Percentiles rank a stretch among this genome's conserved stretches.
Conservation (phyloP, 1,140 invertebrate species). For the Bombus breviceps region DNA sequence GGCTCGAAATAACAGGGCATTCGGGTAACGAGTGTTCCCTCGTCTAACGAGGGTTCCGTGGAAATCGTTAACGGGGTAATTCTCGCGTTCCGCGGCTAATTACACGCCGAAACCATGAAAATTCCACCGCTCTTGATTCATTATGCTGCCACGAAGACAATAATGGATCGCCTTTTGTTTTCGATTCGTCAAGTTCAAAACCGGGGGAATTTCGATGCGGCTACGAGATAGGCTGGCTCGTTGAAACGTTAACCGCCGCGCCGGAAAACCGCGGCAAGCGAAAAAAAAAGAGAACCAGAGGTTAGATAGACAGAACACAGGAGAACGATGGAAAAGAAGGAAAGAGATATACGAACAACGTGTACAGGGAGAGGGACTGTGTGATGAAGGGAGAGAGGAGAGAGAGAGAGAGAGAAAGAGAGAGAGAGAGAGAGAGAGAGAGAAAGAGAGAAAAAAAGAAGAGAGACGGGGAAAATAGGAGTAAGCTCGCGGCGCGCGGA, state of each 20-base stretch:
- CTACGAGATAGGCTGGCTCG: background rate
- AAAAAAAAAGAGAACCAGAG: too few species aligned
- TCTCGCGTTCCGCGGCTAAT: slow-evolving; percentile 42
- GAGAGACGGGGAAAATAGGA: slow-evolving; percentile 37
- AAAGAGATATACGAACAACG: background rate
- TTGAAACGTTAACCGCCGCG: slow-evolving; percentile 19
- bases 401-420: background rate
- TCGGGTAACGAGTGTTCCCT: slow-evolving; percentile 34
- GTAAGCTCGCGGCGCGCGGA: slow-evolving; percentile 30
- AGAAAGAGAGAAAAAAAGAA: slow-evolving; percentile 9
- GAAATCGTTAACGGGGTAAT: slow-evolving; percentile 49
- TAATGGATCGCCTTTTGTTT: slow-evolving; percentile 46
- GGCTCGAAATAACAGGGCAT: slow-evolving; percentile 35
- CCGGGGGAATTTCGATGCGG: background rate
- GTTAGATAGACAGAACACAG: background rate
- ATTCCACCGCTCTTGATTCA: slow-evolving; percentile 37
- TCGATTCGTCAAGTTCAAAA: slow-evolving; percentile 39
- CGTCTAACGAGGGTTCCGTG: slow-evolving; percentile 42
- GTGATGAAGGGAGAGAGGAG: background rate
- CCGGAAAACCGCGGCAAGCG: background rate
- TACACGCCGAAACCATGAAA: slow-evolving; percentile 33
- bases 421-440: background rate
- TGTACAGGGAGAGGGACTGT: too few species aligned
- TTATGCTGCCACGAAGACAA: slow-evolving; percentile 37
- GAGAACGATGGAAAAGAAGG: background rate